These are phyloP conservation scores for Psilanteris sp. DNA, from an alignment of 1,140 invertebrate genomes.

Conservation along the genomic window DNA sequence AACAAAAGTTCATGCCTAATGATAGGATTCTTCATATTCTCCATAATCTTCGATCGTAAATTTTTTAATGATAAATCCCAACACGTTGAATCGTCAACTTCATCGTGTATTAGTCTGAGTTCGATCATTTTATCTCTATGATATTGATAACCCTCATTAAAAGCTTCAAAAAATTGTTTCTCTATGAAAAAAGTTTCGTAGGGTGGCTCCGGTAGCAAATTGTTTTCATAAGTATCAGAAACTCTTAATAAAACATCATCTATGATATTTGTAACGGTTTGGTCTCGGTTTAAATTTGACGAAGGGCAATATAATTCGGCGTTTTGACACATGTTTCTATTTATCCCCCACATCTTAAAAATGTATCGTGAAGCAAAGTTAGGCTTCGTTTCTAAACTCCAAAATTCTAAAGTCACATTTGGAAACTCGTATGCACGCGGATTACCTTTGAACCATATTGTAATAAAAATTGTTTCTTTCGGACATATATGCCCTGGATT, in stretches of 20 bases:
- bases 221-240: constrained; percentile 27
- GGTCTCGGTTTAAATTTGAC: too few species aligned
- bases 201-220: constrained; percentile 20
- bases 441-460: constrained; percentile 5
- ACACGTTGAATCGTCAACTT: background rate
- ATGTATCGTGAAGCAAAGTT: constrained; percentile 4
- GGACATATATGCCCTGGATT: constrained; percentile 31
- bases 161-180: constrained; percentile 30
- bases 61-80: constrained; percentile 29
- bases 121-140: constrained; percentile 16
- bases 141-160: constrained; percentile 26
- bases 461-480: constrained; percentile 4
- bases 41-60: constrained; percentile 11
- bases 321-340: background rate
- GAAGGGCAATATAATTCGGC: background rate
- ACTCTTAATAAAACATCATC: constrained; percentile 13
- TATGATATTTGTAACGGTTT: constrained; percentile 22
- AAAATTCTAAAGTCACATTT: constrained; percentile 21
- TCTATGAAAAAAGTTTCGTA: constrained; percentile 32
- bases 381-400: constrained; percentile 13
- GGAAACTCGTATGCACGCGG: background rate
- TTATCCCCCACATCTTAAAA: constrained; percentile 39
- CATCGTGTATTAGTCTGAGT: background rate
- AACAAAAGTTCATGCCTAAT: constrained; percentile 6
- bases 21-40: background rate